Evolutionary conservation across 2,797 vertebrate species (phyloP).

Genomic region (Graptemys geographica): DNA sequence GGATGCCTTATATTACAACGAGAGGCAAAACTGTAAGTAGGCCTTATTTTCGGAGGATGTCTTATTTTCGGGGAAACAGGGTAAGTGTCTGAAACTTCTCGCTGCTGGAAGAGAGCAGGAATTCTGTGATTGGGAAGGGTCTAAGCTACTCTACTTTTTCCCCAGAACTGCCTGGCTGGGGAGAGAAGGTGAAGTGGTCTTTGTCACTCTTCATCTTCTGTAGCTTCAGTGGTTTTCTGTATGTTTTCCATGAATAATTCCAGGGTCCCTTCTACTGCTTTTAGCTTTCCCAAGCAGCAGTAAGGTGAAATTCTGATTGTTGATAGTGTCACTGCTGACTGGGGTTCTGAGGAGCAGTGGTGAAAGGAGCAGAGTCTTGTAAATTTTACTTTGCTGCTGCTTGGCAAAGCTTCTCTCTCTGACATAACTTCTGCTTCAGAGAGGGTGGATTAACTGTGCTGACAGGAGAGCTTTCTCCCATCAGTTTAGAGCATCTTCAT

Average conservation of each 20-base stretch:
- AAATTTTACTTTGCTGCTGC: background rate
- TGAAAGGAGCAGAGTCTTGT: background rate
- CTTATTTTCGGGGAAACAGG: no score
- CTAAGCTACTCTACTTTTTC: background rate
- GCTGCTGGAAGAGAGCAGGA: background rate
- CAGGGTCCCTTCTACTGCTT: background rate
- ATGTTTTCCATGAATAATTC: background rate
- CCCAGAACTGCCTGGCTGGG: background rate
- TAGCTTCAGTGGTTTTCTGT: background rate
- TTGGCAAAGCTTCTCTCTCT: no score
- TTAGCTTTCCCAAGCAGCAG: background rate
- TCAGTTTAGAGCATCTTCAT: no score
- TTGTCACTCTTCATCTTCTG: background rate
- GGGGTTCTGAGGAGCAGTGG: background rate
- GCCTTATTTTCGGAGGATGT: no score
- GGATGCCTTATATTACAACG: no score
- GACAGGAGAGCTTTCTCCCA: no score
- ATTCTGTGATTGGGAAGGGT: slow-evolving; percentile 32
- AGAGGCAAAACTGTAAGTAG: no score
- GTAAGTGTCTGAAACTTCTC: slow-evolving; percentile 38
- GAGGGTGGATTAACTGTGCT: no score
- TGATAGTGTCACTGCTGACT: background rate
- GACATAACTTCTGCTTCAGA: no score
- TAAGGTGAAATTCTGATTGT: background rate
- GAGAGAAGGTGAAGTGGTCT: slow-evolving; percentile 3